Percentiles rank a stretch among this genome's conserved stretches.
Evolutionary conservation across 2,888 invertebrate species (phyloP).

Genomic region (Drosophila mercatorum): DNA sequence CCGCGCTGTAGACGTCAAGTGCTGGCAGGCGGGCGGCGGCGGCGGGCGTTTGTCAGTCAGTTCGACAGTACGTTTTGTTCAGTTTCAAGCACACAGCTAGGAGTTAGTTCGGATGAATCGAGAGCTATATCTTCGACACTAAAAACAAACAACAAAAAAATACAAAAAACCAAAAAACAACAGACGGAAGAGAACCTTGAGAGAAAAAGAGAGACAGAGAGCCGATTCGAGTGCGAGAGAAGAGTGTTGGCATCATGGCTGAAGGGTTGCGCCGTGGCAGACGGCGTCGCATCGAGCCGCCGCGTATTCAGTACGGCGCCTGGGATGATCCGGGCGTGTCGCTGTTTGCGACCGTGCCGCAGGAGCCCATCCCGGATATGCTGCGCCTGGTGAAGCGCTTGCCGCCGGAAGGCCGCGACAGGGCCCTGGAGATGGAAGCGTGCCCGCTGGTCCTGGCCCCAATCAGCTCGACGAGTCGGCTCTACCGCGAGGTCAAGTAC

Average conservation of each 20-base stretch:
- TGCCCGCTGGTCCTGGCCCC: constrained; percentile 25
- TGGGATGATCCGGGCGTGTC: constrained; percentile 58
- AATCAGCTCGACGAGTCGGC: constrained; percentile 7
- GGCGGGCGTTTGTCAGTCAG: not conserved
- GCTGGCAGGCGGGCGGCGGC: not conserved
- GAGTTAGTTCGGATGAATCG: constrained; percentile 25
- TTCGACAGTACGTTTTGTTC: constrained; percentile 29
- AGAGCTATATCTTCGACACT: constrained; percentile 7
- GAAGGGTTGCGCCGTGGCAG: constrained; percentile 24
- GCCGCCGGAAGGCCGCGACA: constrained; percentile 18
- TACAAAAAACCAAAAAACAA: not conserved
- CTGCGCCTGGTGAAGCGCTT: constrained; percentile 23
- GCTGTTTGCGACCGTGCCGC: constrained; percentile 57
- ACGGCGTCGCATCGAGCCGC: constrained; percentile 31
- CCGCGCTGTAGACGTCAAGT: constrained; percentile 15
- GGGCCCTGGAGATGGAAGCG: constrained; percentile 42
- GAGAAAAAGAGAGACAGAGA: too few relatives aligned
- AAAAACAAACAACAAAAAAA: not conserved
- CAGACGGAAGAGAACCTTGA: not conserved
- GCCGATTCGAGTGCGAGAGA: not conserved
- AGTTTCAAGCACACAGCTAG: constrained; percentile 33
- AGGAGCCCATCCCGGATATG: constrained; percentile 53
- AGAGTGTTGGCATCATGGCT: not conserved
- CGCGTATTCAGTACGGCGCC: constrained; percentile 55
- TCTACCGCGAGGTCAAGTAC: constrained; percentile 49